Conservation (phyloP, 2,113 vertebrate species). For the Eidolon helvum region DNA sequence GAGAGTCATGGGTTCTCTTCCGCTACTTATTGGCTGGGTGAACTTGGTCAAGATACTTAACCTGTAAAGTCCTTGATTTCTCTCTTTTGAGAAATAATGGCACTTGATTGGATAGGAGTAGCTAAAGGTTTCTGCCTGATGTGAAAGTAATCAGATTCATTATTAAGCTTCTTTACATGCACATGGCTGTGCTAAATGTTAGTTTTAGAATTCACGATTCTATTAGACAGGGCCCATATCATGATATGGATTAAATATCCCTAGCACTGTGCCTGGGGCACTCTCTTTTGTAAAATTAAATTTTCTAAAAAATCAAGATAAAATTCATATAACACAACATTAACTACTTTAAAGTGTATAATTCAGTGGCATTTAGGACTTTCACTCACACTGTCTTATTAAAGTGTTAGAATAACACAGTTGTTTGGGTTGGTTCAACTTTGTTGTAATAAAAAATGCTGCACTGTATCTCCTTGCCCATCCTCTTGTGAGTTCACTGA, state of each 20-base stretch:
- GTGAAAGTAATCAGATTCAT: background rate
- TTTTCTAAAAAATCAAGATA: background rate
- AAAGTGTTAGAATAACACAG: background rate
- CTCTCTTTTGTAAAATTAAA: background rate
- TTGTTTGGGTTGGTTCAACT: background rate
- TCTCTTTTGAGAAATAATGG: slow-evolving; percentile 1
- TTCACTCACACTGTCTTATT: background rate
- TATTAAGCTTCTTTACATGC: background rate
- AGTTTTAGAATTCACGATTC: slow-evolving; percentile 7
- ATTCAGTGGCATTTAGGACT: background rate
- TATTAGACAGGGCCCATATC: background rate
- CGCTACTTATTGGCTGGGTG: background rate
- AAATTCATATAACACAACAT: slow-evolving; percentile 1
- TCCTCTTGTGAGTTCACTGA: background rate
- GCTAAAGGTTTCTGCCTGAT: background rate
- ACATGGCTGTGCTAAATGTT: background rate
- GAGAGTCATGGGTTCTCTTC: background rate
- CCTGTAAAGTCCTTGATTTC: background rate
- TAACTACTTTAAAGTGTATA: background rate
- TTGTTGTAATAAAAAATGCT: background rate
- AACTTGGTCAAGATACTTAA: background rate
- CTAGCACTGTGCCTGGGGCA: background rate
- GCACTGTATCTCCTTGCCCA: background rate
- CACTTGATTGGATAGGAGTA: background rate
- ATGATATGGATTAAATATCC: background rate